phyloP scores from a whole-genome alignment of 1,140 invertebrate genomes.

The Musca domestica region DNA sequence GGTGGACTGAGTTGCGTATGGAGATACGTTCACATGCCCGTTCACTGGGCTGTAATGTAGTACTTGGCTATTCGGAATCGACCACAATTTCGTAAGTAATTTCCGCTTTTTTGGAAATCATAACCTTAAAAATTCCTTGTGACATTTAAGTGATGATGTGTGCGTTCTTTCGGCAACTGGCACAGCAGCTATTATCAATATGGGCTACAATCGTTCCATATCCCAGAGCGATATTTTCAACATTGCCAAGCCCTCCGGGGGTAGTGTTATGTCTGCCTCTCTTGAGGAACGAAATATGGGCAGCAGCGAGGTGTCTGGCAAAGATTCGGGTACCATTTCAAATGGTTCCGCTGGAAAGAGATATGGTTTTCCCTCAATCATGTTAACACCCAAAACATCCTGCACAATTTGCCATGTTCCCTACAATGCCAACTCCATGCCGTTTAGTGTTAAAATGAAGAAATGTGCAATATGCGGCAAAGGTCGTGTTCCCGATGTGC shows the following conservation, averaged over 20 bases:
- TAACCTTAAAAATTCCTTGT: neutral
- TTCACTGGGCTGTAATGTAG: constrained; percentile 88
- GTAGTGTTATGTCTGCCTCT: constrained; percentile 39
- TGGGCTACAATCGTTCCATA: constrained; percentile 55
- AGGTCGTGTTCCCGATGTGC: constrained; percentile 83
- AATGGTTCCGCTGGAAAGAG: constrained; percentile 33
- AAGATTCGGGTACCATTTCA: constrained; percentile 4
- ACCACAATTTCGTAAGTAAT: constrained; percentile 80
- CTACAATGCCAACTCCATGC: constrained; percentile 69
- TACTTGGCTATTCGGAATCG: constrained; percentile 86
- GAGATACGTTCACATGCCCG: constrained; percentile 90
- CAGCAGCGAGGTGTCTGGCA: constrained; percentile 1
- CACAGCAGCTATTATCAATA: constrained; percentile 83
- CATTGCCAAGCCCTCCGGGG: constrained; percentile 24
- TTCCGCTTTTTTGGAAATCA: neutral
- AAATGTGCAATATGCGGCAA: constrained; percentile 71
- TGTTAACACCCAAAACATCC: constrained; percentile 36
- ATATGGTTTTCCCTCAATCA: constrained; percentile 31
- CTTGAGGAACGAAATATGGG: constrained; percentile 37
- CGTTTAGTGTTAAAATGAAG: constrained; percentile 63
- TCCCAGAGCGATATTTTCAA: constrained; percentile 48
- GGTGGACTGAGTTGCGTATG: constrained; percentile 94
- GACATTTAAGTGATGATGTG: constrained; percentile 77
- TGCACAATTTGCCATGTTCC: constrained; percentile 75
- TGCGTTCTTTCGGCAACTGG: constrained; percentile 90